Evolutionary conservation across 2,113 vertebrate genomes (phyloP), one percentile per base, ranked within the genome.

Genomic region (Mionectes macconnelli): DNA sequence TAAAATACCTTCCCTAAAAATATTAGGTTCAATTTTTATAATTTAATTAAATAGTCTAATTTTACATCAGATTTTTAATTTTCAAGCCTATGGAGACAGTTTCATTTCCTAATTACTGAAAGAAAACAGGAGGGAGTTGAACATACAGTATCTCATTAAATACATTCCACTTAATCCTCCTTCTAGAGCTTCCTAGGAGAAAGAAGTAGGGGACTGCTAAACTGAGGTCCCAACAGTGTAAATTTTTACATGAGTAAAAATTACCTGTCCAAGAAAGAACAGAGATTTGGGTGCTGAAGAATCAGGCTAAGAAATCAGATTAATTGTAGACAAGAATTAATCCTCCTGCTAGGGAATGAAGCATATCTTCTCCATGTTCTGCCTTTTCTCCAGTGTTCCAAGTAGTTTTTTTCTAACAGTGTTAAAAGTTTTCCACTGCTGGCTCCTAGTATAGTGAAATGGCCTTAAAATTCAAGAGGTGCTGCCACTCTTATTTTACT

Each of bases 291-390:
- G 53, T 85, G 82, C 40, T 85, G 44, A 94, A 92, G 37, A 93
- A 42, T 42, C 9, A 83, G 14, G 45, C 28, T 64, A 73, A 44
- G 75, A 83, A 90, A 91, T 73, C 33, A 87, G 37, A 91, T 84
- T 79, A 93, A 91, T 63, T 93, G 30, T 70, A 77, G 20, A 70
- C 18, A 62, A 85, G 31, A 93, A 96, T 59, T 55, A 91, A 85
- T 74, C 21, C 27, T 85, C 66, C 66, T 87, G n/a, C 40, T 64
- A 76, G 12, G 10, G 31, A 78, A 56, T 30, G 35, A 84, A 14
- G 20, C 22, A 53, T 44, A 60, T 56, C 59, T 56, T 84, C 67
- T 57, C 25, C 24, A 82, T 64, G 31, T 39, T 69, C 40, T 45
- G 15, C 1, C 78, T 82, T 84, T 81, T 24, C 33, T 84, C 75